Conservation (phyloP, 1,140 invertebrate species). For the Drosophila ogumai region DNA sequence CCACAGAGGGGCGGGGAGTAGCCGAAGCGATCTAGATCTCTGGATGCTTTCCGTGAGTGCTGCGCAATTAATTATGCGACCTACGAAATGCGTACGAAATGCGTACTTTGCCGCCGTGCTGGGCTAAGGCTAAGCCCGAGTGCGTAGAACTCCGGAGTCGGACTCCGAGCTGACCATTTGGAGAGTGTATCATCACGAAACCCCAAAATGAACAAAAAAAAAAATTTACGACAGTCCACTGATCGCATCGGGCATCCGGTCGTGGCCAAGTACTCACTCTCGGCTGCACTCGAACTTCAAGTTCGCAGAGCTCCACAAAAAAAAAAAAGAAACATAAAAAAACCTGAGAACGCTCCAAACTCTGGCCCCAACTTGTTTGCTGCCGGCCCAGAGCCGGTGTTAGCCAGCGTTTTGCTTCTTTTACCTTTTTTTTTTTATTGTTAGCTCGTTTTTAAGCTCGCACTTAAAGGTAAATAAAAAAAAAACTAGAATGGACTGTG, state of each 20-base stretch:
- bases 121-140: background rate
- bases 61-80: slow-evolving; percentile 45
- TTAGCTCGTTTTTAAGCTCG: slow-evolving; percentile 13
- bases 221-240: slow-evolving; percentile 4
- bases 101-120: slow-evolving; percentile 25
- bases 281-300: slow-evolving; percentile 11
- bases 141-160: slow-evolving; percentile 4
- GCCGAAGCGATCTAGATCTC: background rate
- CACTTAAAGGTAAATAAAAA: slow-evolving; percentile 6
- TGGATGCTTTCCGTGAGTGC: slow-evolving; percentile 22
- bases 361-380: slow-evolving; percentile 8
- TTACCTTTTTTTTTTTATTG: background rate
- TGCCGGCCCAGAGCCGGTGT: slow-evolving; percentile 8
- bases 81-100: slow-evolving; percentile 33
- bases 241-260: slow-evolving; percentile 21
- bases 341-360: slow-evolving; percentile 17
- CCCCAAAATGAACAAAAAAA: background rate
- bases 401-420: slow-evolving; percentile 12
- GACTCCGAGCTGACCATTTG: background rate
- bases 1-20: background rate
- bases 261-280: slow-evolving; percentile 10
- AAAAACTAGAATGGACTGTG: slow-evolving; percentile 6
- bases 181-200: slow-evolving; percentile 16
- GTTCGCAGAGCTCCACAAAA: background rate
- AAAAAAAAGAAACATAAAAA: background rate